Conservation (phyloP, 2,888 invertebrate species). For the Diarsia brunnea region DNA sequence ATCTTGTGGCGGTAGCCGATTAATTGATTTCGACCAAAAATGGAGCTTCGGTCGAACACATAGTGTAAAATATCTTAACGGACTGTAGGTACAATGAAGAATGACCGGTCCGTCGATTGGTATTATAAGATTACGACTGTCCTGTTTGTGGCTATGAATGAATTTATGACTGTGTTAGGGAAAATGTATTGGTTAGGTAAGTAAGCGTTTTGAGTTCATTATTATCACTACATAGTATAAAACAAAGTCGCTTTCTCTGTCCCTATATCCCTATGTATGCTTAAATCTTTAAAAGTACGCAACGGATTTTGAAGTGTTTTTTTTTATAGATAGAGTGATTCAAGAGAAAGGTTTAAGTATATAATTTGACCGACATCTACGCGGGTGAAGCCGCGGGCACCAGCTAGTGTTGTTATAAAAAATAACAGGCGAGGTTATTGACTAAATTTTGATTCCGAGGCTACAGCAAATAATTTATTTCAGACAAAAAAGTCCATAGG, state of each 20-base stretch:
- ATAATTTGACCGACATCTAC: too few species aligned
- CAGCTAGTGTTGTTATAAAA: background rate
- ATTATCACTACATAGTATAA: too few species aligned
- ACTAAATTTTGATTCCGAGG: background rate
- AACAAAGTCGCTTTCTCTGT: too few species aligned
- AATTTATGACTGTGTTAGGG: constrained; percentile 23
- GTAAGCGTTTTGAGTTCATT: background rate
- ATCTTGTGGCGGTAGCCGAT: too few species aligned
- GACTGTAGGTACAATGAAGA: constrained; percentile 13
- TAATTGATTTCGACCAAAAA: background rate
- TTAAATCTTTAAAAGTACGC: too few species aligned
- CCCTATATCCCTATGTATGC: too few species aligned
- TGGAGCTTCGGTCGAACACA: background rate
- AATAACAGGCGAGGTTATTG: background rate
- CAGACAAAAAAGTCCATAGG: too few species aligned
- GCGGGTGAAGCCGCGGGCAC: too few species aligned
- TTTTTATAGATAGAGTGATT: too few species aligned
- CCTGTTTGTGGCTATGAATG: background rate
- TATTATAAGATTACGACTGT: background rate
- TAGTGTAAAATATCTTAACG: background rate
- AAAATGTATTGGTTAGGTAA: background rate
- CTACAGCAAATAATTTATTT: background rate
- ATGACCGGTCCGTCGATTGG: constrained; percentile 13
- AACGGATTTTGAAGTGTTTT: too few species aligned
- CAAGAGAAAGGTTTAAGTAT: too few species aligned